Conservation (phyloP, 2,888 invertebrate genomes). For the Caenorhabditis angaria region DNA sequence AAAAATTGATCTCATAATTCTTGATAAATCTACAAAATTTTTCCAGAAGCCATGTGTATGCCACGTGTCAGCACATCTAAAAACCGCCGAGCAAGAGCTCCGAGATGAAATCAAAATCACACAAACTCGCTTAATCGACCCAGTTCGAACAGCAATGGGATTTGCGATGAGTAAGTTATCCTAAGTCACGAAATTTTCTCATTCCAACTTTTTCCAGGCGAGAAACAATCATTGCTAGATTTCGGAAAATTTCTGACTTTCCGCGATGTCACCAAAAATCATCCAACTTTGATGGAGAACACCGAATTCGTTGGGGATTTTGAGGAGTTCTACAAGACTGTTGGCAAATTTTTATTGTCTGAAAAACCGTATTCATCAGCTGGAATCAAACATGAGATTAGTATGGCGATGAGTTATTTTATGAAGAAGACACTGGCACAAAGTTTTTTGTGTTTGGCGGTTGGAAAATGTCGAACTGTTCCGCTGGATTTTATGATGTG, state of each 20-base stretch:
- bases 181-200: not conserved
- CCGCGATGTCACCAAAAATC: conserved; percentile 15
- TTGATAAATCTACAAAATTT: no score
- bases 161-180: conserved; percentile 21
- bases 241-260: conserved; percentile 15
- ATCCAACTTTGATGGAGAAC: conserved; percentile 23
- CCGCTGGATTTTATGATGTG: conserved; percentile 27
- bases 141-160: conserved; percentile 31
- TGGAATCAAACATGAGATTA: conserved; percentile 24
- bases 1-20: no score
- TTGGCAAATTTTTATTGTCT: conserved; percentile 17
- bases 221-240: conserved; percentile 27
- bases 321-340: conserved; percentile 14
- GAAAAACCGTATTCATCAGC: conserved; percentile 17
- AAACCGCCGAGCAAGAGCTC: conserved; percentile 24
- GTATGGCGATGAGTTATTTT: conserved; percentile 19
- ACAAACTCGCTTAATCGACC: conserved; percentile 29
- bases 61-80: not conserved
- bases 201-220: conserved; percentile 19
- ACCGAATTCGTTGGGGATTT: conserved; percentile 12
- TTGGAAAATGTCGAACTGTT: conserved; percentile 34
- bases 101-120: conserved; percentile 23
- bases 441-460: conserved; percentile 29
- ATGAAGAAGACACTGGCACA: conserved; percentile 15
- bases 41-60: not conserved